These are phyloP conservation scores for Artibeus jamaicensis DNA, from an alignment of 2,797 vertebrate species.

Conservation along the genomic window DNA sequence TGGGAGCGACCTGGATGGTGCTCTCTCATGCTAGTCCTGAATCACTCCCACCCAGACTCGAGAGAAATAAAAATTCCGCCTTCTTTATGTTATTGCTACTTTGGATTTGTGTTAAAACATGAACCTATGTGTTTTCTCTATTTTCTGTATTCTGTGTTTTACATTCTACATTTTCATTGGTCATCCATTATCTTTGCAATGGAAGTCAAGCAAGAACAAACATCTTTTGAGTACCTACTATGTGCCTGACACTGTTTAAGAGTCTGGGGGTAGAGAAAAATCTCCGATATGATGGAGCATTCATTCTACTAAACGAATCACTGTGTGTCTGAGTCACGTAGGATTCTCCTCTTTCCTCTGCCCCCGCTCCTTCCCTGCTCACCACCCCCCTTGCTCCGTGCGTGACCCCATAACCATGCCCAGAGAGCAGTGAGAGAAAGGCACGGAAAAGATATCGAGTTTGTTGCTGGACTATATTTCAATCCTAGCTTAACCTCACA, in stretches of 20 bases:
- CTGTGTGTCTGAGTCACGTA: neutral
- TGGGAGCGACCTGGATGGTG: no score
- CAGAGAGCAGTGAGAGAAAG: neutral
- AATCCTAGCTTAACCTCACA: neutral
- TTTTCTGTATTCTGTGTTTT: no score
- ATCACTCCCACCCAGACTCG: neutral
- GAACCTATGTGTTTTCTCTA: neutral
- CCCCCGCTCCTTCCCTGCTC: neutral
- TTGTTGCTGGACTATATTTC: neutral
- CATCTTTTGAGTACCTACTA: neutral
- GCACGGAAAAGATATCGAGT: neutral
- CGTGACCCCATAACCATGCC: neutral
- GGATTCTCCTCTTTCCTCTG: neutral
- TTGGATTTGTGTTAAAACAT: neutral
- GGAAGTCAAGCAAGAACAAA: slow-evolving; percentile 24
- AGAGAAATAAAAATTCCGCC: neutral
- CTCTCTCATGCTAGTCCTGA: neutral
- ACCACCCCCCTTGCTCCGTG: neutral
- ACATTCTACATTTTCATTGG: neutral
- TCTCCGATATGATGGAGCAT: neutral
- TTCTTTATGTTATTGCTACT: neutral
- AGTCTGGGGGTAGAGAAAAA: neutral
- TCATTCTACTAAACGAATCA: neutral
- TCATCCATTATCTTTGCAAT: neutral
- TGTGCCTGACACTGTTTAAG: neutral